A percentile compares a stretch with the other conserved stretches of the same genome.
phyloP scores from a whole-genome alignment of 92 coral and sea anemone species.

The Virgularia gustaviana region DNA sequence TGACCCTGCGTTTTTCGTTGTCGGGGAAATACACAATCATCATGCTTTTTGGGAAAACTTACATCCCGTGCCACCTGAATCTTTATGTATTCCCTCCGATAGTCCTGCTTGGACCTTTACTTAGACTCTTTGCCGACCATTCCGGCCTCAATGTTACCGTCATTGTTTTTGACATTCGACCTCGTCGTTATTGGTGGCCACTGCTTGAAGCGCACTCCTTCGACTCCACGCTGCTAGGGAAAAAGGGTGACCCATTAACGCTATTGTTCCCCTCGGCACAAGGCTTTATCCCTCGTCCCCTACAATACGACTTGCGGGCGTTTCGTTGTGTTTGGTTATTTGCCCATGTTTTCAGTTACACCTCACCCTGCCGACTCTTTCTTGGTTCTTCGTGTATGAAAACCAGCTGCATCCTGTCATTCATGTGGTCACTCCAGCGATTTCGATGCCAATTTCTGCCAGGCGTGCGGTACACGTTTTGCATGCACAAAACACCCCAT shows the following conservation, averaged over 20 bases:
- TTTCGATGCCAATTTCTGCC: conserved; percentile 52
- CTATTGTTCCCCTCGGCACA: conserved; percentile 41
- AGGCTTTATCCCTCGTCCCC: conserved; percentile 28
- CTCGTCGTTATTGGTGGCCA: conserved; percentile 50
- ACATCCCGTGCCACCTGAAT: conserved; percentile 34
- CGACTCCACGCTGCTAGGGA: conserved; percentile 37
- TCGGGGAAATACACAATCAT: no score
- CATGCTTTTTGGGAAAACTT: no score
- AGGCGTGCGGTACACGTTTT: conserved; percentile 27
- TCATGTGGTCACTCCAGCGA: conserved; percentile 50
- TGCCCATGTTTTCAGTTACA: no score
- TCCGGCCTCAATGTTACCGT: conserved; percentile 8
- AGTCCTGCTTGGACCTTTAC: conserved; percentile 43
- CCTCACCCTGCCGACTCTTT: no score
- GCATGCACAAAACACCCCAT: no score
- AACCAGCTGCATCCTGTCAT: conserved; percentile 39
- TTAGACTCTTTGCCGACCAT: conserved; percentile 4
- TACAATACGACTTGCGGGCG: conserved; percentile 57
- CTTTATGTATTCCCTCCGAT: conserved; percentile 48
- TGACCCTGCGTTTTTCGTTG: no score
- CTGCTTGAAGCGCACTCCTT: conserved; percentile 4
- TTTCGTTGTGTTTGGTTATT: conserved; percentile 46
- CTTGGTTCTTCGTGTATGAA: conserved; percentile 46
- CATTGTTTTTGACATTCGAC: conserved; percentile 17
- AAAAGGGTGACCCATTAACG: conserved; percentile 15